These are phyloP conservation scores for Vidua macroura DNA, from an alignment of 2,113 vertebrate genomes.

Conservation along the genomic window DNA sequence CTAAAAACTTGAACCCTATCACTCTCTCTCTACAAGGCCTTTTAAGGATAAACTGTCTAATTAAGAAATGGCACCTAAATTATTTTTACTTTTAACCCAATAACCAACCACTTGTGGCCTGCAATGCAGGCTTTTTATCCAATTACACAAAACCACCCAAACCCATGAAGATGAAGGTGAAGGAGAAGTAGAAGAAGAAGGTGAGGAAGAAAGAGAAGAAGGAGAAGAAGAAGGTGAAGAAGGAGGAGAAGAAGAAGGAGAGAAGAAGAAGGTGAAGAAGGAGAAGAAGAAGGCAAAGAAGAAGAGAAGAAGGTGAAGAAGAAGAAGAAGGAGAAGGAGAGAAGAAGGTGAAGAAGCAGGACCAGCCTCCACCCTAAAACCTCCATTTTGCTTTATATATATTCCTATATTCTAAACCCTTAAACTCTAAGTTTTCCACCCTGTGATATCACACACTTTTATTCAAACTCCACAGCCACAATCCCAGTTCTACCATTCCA, in stretches of 20 bases:
- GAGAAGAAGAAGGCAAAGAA: too few species aligned
- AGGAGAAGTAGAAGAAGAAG: too few species aligned
- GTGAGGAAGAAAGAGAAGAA: too few species aligned
- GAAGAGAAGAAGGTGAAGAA: neutral
- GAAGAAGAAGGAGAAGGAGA: too few species aligned
- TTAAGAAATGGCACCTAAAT: neutral
- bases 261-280: too few species aligned
- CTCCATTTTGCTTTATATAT: neutral
- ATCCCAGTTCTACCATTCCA: neutral
- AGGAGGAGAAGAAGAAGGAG: too few species aligned
- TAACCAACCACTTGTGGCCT: fast-evolving
- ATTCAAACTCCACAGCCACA: neutral
- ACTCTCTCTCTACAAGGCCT: neutral
- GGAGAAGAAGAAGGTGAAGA: neutral
- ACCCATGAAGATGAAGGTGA: neutral
- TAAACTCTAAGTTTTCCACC: neutral
- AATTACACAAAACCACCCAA: neutral
- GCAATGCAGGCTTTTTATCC: neutral
- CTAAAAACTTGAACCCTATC: neutral
- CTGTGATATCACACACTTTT: neutral
- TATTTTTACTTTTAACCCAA: neutral
- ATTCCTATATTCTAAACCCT: neutral
- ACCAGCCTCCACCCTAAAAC: neutral
- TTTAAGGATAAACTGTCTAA: neutral
- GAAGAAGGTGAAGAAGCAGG: neutral